These are phyloP conservation scores for Desmophyllum pertusum DNA, from an alignment of 92 coral and sea anemone species.

Conservation along the genomic window DNA sequence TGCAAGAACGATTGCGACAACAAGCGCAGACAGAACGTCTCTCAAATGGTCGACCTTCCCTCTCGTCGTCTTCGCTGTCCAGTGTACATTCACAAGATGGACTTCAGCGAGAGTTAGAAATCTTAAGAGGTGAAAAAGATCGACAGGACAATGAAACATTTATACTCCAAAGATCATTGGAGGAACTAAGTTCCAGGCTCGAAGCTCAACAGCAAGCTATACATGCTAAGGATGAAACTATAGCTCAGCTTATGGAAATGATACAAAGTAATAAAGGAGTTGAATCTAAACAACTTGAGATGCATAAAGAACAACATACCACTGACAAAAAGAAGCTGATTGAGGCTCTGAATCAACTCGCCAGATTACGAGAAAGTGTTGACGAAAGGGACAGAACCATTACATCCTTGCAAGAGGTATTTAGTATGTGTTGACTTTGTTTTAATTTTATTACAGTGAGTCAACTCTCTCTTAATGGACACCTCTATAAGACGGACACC, in stretches of 20 bases:
- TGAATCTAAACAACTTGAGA: constrained; percentile 64
- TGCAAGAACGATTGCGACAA: constrained; percentile 70
- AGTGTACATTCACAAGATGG: constrained; percentile 71
- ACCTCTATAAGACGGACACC: too few species aligned
- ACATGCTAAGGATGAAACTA: constrained; percentile 81
- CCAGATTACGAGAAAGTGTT: constrained; percentile 60
- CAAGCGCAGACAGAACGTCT: constrained; percentile 51
- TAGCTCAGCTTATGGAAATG: constrained; percentile 84
- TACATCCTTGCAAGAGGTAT: constrained; percentile 78
- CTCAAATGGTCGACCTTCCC: constrained; percentile 39
- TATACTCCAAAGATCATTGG: constrained; percentile 82
- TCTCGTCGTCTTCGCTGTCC: constrained; percentile 64
- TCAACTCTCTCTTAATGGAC: too few species aligned
- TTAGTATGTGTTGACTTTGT: too few species aligned
- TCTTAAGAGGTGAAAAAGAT: constrained; percentile 75
- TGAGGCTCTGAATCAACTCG: constrained; percentile 69
- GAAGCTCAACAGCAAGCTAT: constrained; percentile 82
- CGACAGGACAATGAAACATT: constrained; percentile 84
- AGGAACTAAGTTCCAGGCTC: constrained; percentile 77
- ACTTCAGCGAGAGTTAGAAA: constrained; percentile 74
- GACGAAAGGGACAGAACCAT: constrained; percentile 77
- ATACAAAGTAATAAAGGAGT: constrained; percentile 75
- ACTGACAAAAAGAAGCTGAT: constrained; percentile 72
- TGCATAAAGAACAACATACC: constrained; percentile 58
- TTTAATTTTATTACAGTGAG: too few species aligned